Evolutionary conservation across 2,113 vertebrate genomes (phyloP), one percentile per base, ranked within the genome.

Genomic region (Neoarius graeffei): DNA sequence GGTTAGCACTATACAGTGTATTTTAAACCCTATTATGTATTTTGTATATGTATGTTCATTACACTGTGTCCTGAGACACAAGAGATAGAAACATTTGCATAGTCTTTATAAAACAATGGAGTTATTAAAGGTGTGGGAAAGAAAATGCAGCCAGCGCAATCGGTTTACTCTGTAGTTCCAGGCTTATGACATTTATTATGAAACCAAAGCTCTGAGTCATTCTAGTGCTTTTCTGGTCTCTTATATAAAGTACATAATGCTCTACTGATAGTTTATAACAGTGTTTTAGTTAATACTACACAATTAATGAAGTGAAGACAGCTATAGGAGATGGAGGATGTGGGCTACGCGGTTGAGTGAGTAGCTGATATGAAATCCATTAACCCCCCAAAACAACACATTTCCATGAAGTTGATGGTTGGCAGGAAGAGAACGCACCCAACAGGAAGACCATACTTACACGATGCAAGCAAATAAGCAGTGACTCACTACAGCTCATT

Each of bases 401-500:
- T 83, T 85, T 57, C 50, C 59, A 60, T 57, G 30, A 25, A 73
- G 83, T 27, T 81, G 80, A 81, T 59, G 69, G 10, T 4, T 35
- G 27, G 42, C 79, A 86, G 71, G 82, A 88, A 86, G 19, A 81
- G 54, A 60, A 60, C 57, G 13, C 48, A 52, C 56, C 14, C 25
- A 69, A 69, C 64, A 85, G 89, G 74, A 90, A 90, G 81, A 50
- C 77, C 77, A 30, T 69, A 76, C 60, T 87, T 81, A 84, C 50
- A 89, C 11, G 23, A 64, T 60, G 69, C n/a, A 23, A 60, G 79
- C 69, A 85, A 83, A 83, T 83, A 69, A 69, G 19, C 80, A n/a
- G 5, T 77, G 84, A 88, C 73, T 88, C 83, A 71, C 42, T 57
- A 71, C 17, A 73, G 84, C 64, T 76, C 19, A 57, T 87, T 74